phyloP scores from a whole-genome alignment of 2,113 vertebrate species.

The Centropus bengalensis region DNA sequence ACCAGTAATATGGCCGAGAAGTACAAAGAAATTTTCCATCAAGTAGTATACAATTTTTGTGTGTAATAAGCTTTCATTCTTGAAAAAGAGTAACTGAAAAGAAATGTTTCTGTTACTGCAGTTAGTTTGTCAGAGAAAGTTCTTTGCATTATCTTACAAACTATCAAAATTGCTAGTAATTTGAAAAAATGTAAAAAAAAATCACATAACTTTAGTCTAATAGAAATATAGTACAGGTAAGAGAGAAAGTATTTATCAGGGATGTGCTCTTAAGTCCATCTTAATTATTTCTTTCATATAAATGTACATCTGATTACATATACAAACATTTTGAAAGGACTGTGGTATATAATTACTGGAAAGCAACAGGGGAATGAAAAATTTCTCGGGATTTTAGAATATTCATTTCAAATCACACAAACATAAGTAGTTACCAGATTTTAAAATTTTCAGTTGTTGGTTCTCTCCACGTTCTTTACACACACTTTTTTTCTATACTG shows the following conservation, averaged over 20 bases:
- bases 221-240: conserved; percentile 89
- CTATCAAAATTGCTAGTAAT: conserved; percentile 90
- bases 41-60: conserved; percentile 87
- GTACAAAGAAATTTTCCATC: conserved; percentile 85
- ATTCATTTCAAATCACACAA: conserved; percentile 73
- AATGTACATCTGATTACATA: conserved; percentile 89
- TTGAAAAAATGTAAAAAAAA: conserved; percentile 88
- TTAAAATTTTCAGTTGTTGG: conserved; percentile 61
- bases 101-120: conserved; percentile 89
- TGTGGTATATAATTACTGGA: conserved; percentile 75
- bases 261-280: conserved; percentile 89
- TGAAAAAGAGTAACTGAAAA: conserved; percentile 90
- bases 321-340: conserved; percentile 84
- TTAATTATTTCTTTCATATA: conserved; percentile 80
- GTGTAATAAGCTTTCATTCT: conserved; percentile 88
- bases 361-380: conserved; percentile 77
- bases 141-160: conserved; percentile 88
- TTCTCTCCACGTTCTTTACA: not conserved
- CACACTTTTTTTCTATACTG: conserved; percentile 45
- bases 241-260: conserved; percentile 85
- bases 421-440: conserved; percentile 33
- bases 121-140: conserved; percentile 90
- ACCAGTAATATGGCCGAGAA: conserved; percentile 81
- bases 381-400: conserved; percentile 68
- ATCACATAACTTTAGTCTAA: conserved; percentile 87